Evolutionary conservation across 2,113 vertebrate genomes (phyloP).

Genomic region (Irena cyanogastra): DNA sequence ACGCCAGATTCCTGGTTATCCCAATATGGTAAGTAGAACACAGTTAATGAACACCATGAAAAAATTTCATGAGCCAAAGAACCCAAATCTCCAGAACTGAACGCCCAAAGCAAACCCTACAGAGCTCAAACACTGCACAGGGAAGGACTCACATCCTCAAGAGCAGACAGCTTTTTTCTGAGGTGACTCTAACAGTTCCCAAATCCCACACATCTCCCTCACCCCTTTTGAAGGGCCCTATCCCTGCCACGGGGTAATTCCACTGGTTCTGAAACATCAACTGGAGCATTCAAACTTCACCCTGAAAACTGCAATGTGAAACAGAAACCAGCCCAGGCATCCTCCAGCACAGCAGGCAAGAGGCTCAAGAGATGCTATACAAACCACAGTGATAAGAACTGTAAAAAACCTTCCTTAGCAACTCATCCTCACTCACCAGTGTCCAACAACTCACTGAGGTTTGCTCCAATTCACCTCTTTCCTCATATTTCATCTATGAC

Average conservation of each 20-base stretch:
- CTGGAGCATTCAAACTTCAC: not conserved
- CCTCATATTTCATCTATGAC: not conserved
- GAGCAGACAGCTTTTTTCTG: not conserved
- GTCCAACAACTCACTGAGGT: not conserved
- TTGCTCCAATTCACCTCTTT: not conserved
- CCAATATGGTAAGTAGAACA: not conserved
- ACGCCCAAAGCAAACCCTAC: not conserved
- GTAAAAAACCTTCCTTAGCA: not conserved
- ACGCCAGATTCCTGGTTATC: not conserved
- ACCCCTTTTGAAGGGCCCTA: not conserved
- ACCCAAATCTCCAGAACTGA: not conserved
- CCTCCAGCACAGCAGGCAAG: not conserved
- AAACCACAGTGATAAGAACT: not conserved
- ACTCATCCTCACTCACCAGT: not conserved
- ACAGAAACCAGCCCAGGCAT: not conserved
- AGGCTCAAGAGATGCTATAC: not conserved
- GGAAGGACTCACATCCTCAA: not conserved
- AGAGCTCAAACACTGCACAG: not conserved
- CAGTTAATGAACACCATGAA: not conserved
- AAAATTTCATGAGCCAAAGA: not conserved
- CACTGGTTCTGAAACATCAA: not conserved
- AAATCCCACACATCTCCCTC: not conserved
- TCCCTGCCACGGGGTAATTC: not conserved
- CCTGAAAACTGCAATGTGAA: not conserved
- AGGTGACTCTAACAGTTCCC: not conserved